These are phyloP conservation scores for Lasioglossum morio DNA, from an alignment of 2,888 invertebrate genomes.

Conservation along the genomic window DNA sequence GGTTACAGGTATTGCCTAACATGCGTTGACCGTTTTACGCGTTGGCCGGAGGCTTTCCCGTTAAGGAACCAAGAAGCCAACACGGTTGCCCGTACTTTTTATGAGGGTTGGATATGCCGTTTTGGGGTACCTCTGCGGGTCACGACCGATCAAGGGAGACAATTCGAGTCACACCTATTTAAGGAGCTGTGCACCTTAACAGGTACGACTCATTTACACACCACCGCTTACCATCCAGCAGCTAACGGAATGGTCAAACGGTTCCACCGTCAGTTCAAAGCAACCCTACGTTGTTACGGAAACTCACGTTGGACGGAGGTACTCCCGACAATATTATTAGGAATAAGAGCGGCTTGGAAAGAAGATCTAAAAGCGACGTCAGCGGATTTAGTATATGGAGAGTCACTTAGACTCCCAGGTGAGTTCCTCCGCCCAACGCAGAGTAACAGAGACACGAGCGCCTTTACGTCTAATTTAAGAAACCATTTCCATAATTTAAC, in stretches of 20 bases:
- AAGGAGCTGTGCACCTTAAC: constrained; percentile 22
- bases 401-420: not conserved
- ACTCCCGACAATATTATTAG: not conserved
- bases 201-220: constrained; percentile 14
- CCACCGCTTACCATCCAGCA: constrained; percentile 48
- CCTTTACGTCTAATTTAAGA: not conserved
- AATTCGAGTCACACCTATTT: constrained; percentile 61
- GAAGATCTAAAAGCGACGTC: not conserved
- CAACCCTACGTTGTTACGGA: constrained; percentile 29
- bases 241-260: constrained; percentile 60
- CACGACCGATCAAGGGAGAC: constrained; percentile 7
- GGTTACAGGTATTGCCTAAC: too few relatives aligned
- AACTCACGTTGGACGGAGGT: not conserved
- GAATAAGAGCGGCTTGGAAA: not conserved
- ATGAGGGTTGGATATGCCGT: not conserved
- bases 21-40: too few relatives aligned
- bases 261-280: constrained; percentile 53
- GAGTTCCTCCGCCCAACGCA: not conserved
- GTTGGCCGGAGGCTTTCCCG: too few relatives aligned
- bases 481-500: not conserved
- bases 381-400: not conserved
- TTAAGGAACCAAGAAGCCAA: too few relatives aligned
- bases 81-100: not conserved
- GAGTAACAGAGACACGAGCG: too few relatives aligned
- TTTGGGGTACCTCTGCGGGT: not conserved